Conservation (phyloP, 2,888 invertebrate genomes). For the Papilio protenor region DNA sequence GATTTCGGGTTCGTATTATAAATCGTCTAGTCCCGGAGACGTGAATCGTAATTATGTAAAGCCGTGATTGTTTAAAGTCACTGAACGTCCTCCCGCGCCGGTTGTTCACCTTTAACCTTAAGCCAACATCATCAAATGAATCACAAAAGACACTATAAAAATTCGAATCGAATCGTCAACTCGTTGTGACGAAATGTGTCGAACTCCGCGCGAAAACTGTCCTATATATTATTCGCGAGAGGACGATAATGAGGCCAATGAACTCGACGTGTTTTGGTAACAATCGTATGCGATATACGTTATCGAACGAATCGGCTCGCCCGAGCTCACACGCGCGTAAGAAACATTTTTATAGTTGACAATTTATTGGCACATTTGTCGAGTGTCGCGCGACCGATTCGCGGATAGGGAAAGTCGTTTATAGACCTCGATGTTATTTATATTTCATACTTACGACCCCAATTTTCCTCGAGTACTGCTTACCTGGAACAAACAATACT, state of each 20-base stretch:
- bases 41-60: slow-evolving; percentile 39
- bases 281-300: slow-evolving; percentile 60
- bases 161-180: slow-evolving; percentile 47
- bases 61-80: slow-evolving; percentile 50
- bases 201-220: slow-evolving; percentile 71
- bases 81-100: slow-evolving; percentile 52
- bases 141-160: slow-evolving; percentile 37
- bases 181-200: slow-evolving; percentile 63
- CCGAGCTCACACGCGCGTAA: slow-evolving; percentile 46
- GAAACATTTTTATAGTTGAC: slow-evolving; percentile 56
- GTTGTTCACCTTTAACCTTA: slow-evolving; percentile 57
- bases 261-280: slow-evolving; percentile 68
- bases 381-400: slow-evolving; percentile 53
- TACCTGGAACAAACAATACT: slow-evolving; percentile 47
- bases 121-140: slow-evolving; percentile 19
- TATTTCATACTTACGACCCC: slow-evolving; percentile 42
- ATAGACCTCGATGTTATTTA: slow-evolving; percentile 47
- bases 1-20: slow-evolving; percentile 42
- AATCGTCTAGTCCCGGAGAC: slow-evolving; percentile 40
- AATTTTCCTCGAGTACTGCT: background rate
- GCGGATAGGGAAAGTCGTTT: slow-evolving; percentile 51
- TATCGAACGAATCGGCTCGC: slow-evolving; percentile 53
- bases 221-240: slow-evolving; percentile 79
- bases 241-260: slow-evolving; percentile 74
- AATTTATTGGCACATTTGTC: slow-evolving; percentile 56